phyloP scores from a whole-genome alignment of 2,888 invertebrate species.

The Acleris laterana region DNA sequence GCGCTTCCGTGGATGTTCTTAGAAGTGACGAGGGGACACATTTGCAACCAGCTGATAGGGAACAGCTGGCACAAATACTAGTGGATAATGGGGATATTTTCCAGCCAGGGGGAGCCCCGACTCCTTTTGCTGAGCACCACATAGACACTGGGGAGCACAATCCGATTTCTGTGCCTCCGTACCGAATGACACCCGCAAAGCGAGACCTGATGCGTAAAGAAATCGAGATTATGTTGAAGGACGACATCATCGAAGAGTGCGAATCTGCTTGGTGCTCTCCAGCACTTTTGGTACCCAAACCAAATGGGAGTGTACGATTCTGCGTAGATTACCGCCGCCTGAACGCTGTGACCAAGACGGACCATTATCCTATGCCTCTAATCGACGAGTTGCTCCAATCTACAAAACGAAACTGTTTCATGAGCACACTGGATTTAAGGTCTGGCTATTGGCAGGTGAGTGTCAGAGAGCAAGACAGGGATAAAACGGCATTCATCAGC shows the following conservation, averaged over 20 bases:
- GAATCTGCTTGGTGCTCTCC: background rate
- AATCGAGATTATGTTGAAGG: background rate
- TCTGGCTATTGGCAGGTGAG: slow-evolving; percentile 4
- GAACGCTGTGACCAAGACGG: background rate
- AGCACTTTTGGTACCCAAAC: background rate
- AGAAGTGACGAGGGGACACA: no score
- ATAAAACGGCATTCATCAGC: background rate
- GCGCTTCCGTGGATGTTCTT: no score
- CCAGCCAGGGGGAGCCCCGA: slow-evolving; percentile 1
- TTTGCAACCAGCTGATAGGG: no score
- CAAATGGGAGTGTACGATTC: background rate
- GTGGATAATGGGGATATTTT: background rate
- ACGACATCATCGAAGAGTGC: background rate
- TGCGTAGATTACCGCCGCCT: background rate
- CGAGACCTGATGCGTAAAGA: background rate
- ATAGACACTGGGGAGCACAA: background rate
- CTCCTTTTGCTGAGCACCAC: background rate
- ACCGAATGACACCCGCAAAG: background rate
- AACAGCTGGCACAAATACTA: no score
- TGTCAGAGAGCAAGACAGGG: background rate
- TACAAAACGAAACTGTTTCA: background rate
- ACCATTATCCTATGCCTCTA: background rate
- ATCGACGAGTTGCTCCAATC: background rate
- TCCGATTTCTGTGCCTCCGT: background rate
- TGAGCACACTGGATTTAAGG: background rate